Percentiles rank a stretch among this genome's conserved stretches.
Conservation (phyloP, 2,113 vertebrate species). For the Myiagra hebetior region DNA sequence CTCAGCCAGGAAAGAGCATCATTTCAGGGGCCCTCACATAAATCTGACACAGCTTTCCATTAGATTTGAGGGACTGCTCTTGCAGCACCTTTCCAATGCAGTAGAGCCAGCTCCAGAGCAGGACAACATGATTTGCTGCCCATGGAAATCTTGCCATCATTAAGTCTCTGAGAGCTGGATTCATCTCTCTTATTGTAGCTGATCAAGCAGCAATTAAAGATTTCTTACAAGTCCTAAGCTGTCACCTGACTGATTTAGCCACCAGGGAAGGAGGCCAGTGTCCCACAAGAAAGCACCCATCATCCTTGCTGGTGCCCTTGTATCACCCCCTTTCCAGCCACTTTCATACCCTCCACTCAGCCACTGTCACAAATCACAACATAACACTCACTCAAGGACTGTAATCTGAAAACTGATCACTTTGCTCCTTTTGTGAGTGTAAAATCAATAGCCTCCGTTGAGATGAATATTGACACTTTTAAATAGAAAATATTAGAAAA, state of each 20-base stretch:
- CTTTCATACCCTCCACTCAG: not conserved
- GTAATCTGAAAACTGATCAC: not conserved
- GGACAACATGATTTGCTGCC: not conserved
- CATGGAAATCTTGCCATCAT: not conserved
- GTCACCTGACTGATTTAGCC: not conserved
- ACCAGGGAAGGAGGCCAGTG: not conserved
- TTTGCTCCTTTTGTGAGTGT: not conserved
- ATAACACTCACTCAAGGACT: not conserved
- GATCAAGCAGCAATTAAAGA: not conserved
- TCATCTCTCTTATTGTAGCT: not conserved
- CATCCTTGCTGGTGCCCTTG: rapidly evolving
- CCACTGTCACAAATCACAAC: not conserved
- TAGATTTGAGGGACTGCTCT: not conserved
- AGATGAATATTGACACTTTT: not conserved
- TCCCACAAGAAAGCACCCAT: not conserved
- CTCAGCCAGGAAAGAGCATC: not conserved
- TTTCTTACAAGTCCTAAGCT: not conserved
- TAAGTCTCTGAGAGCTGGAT: not conserved
- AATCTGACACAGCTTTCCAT: slow-evolving; percentile 8
- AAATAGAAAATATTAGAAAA: not conserved
- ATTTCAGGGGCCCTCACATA: not conserved
- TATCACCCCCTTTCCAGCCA: not conserved
- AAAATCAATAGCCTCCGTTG: not conserved
- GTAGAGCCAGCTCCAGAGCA: not conserved
- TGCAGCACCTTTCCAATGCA: not conserved